Base-by-base conservation (phyloP, 2,113 vertebrate genomes). In the Caranx ignobilis region DNA sequence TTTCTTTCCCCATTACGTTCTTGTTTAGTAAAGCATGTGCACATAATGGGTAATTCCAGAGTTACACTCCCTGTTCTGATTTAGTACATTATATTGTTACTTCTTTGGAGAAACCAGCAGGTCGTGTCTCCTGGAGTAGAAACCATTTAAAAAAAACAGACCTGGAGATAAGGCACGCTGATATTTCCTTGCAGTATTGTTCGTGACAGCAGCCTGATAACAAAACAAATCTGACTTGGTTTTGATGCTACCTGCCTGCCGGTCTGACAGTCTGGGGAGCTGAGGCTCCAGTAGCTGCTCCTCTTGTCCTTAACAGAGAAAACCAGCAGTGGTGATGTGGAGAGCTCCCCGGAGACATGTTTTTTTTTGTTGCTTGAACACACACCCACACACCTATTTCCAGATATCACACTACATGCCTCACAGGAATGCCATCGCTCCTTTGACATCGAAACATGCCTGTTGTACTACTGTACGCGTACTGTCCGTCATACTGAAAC, bases 311-410 rank as follows among this genome's bases (percentile, higher is more conserved):
- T 18, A 62, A 75, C 45, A 71, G 31, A 64, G 41, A 39, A 61
- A 55, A 39, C 37, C 50, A 31, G 19, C 13, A 52, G 10, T 35
- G 35, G 62, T 65, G 64, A 64, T 47, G 56, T 66, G 37, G 21
- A 77, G 10, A n/a, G 54, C 62, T 63, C 52, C 50, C 56, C 37
- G 45, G 47, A 87, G 73, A 84, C 85, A 69, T 73, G 82, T 68
- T 77, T 9, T 26, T 26, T 76, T 79, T 48, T 54, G 62, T 6
- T 64, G 66, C 65, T 43, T 68, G 19, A 75, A 75, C 48, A 79
- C 45, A 77, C 79, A 57, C 61, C 43, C 32, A 70, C 70, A 59
- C 80, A 61, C 52, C 55, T 26, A 45, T 41, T 57, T 47, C 52
- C 63, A 32, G 18, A 76, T 57, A 60, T 75, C 9, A 34, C 75